A percentile compares a stretch with the other conserved stretches of the same genome.
phyloP scores from a whole-genome alignment of 1,140 invertebrate species.

The Elymnias hypermnestra region DNA sequence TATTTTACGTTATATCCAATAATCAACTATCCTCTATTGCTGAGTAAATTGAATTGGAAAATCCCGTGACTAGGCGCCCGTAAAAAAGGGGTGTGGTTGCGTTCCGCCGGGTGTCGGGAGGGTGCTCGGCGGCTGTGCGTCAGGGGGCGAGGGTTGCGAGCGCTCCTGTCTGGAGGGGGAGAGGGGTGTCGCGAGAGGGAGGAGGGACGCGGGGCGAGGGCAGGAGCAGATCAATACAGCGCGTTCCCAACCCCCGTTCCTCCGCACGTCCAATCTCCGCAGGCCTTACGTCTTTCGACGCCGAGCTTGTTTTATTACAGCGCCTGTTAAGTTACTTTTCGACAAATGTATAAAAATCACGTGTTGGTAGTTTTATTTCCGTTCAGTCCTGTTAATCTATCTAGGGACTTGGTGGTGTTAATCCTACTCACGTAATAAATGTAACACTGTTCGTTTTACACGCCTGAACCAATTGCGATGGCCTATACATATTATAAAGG shows the following conservation, averaged over 20 bases:
- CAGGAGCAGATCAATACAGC: conserved; percentile 57
- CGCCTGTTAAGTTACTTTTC: conserved; percentile 57
- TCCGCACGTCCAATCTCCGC: conserved; percentile 50
- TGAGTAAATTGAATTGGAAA: conserved; percentile 71
- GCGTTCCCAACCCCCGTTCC: conserved; percentile 43
- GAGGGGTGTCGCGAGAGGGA: conserved; percentile 21
- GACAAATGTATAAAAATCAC: conserved; percentile 51
- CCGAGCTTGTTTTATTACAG: conserved; percentile 69
- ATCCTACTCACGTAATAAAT: too few relatives aligned
- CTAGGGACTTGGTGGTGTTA: conserved; percentile 5
- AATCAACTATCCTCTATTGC: conserved; percentile 45
- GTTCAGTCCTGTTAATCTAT: conserved; percentile 3
- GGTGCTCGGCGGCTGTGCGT: conserved; percentile 29
- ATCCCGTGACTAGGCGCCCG: conserved; percentile 65
- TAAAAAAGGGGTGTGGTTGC: conserved; percentile 64
- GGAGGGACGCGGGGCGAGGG: conserved; percentile 25
- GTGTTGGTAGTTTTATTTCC: conserved; percentile 42
- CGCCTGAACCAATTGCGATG: too few relatives aligned
- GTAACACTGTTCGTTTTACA: too few relatives aligned
- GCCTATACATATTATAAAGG: too few relatives aligned
- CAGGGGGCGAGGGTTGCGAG: conserved; percentile 49
- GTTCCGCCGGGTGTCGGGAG: conserved; percentile 40
- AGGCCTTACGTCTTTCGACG: conserved; percentile 70
- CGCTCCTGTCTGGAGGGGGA: conserved; percentile 55
- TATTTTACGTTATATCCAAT: too few relatives aligned